These are phyloP conservation scores for Thamnophis sirtalis DNA, from an alignment of 2,113 vertebrate species.

Conservation along the genomic window DNA sequence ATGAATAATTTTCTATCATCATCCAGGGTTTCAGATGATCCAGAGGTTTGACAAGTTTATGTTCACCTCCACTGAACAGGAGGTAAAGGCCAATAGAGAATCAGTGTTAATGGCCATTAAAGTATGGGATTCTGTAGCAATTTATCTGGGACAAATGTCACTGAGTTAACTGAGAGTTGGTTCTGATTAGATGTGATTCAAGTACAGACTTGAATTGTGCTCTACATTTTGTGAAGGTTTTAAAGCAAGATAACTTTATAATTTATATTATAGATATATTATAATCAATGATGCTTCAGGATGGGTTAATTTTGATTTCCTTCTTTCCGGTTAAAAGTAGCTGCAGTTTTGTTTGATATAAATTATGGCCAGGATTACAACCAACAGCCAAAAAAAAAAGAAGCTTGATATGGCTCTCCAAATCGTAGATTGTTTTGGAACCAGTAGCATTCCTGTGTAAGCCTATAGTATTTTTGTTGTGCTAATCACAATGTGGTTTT, in stretches of 20 bases:
- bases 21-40: conserved; percentile 34
- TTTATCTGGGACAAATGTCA: neutral
- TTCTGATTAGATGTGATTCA: neutral
- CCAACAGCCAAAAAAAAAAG: neutral
- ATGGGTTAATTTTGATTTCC: neutral
- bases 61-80: conserved; percentile 52
- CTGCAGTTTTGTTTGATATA: neutral
- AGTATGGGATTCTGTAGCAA: neutral
- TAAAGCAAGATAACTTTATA: neutral
- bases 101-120: neutral
- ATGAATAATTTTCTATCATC: conserved; percentile 32
- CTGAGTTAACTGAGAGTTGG: neutral
- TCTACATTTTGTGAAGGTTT: neutral
- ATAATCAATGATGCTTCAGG: neutral
- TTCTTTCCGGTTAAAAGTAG: neutral
- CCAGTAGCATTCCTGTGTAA: neutral
- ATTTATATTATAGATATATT: neutral
- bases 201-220: neutral
- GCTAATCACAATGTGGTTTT: neutral
- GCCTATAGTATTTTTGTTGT: neutral
- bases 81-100: conserved; percentile 18
- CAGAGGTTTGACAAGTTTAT: conserved; percentile 31
- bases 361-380: neutral
- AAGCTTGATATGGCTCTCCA: neutral
- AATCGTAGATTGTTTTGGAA: neutral